Conservation (phyloP, 2,797 vertebrate species). For the Artibeus jamaicensis region DNA sequence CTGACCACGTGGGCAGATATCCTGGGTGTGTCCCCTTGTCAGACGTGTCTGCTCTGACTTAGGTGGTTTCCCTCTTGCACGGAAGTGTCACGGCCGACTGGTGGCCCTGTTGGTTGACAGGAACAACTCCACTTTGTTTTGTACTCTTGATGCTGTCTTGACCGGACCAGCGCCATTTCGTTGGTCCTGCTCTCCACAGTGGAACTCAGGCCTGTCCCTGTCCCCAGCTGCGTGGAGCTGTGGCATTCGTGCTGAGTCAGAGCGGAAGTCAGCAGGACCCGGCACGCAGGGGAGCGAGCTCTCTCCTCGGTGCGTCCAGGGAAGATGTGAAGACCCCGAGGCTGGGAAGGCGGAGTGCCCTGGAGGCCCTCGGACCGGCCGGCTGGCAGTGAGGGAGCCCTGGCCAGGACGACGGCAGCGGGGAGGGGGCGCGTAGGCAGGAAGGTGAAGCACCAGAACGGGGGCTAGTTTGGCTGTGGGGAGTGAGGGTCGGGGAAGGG, state of each 20-base stretch:
- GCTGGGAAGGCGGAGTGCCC: fast-evolving
- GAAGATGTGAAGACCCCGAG: background rate
- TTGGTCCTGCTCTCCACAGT: too few species aligned
- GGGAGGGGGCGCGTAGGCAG: background rate
- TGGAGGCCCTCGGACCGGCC: background rate
- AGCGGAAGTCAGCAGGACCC: too few species aligned
- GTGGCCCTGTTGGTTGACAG: too few species aligned
- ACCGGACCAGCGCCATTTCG: too few species aligned
- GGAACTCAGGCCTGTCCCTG: too few species aligned
- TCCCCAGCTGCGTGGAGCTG: background rate
- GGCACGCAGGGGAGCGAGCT: background rate
- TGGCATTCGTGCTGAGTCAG: background rate
- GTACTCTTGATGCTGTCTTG: too few species aligned
- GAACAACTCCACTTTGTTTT: too few species aligned
- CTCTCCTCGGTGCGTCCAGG: background rate
- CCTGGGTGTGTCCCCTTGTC: too few species aligned
- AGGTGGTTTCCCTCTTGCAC: too few species aligned
- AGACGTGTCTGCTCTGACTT: too few species aligned
- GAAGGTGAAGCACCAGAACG: background rate
- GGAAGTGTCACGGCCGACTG: too few species aligned
- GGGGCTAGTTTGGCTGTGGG: background rate
- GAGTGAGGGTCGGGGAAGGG: background rate
- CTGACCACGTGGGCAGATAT: too few species aligned
- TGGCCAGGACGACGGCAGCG: background rate
- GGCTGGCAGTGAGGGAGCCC: background rate